phyloP scores from a whole-genome alignment of 1,140 invertebrate genomes.

The Drosophila erecta region DNA sequence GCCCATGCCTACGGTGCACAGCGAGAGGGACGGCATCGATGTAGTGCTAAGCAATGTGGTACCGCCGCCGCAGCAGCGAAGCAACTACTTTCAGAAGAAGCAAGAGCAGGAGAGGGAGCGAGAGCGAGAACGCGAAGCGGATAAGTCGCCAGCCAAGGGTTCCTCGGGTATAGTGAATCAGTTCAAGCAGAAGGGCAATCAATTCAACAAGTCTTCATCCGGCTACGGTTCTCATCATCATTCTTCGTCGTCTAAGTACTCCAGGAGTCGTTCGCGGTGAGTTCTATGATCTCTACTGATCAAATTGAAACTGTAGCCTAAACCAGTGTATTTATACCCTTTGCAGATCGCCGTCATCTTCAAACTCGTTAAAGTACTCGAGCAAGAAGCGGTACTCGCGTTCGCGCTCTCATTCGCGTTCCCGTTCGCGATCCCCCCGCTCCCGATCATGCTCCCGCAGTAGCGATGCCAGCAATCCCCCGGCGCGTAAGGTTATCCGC shows the following conservation, averaged over 20 bases:
- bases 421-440: conserved; percentile 62
- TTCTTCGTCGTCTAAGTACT: conserved; percentile 55
- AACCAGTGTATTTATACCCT: conserved; percentile 2
- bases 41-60: conserved; percentile 63
- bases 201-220: conserved; percentile 54
- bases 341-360: conserved; percentile 54
- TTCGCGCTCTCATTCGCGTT: conserved; percentile 64
- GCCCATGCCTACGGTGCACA: conserved; percentile 93
- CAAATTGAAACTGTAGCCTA: neutral
- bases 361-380: conserved; percentile 71
- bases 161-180: conserved; percentile 42
- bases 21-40: conserved; percentile 89
- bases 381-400: conserved; percentile 67
- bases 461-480: conserved; percentile 61
- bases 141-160: conserved; percentile 33
- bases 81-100: conserved; percentile 70
- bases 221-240: conserved; percentile 41
- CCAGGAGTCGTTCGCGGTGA: conserved; percentile 78
- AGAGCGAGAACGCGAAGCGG: conserved; percentile 39
- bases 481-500: conserved; percentile 69
- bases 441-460: conserved; percentile 71
- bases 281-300: neutral
- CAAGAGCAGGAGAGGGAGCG: conserved; percentile 54
- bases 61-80: conserved; percentile 56
- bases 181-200: conserved; percentile 67